Evolutionary conservation across 2,797 vertebrate species (phyloP).

Genomic region (Hypotaenidia philippensis): DNA sequence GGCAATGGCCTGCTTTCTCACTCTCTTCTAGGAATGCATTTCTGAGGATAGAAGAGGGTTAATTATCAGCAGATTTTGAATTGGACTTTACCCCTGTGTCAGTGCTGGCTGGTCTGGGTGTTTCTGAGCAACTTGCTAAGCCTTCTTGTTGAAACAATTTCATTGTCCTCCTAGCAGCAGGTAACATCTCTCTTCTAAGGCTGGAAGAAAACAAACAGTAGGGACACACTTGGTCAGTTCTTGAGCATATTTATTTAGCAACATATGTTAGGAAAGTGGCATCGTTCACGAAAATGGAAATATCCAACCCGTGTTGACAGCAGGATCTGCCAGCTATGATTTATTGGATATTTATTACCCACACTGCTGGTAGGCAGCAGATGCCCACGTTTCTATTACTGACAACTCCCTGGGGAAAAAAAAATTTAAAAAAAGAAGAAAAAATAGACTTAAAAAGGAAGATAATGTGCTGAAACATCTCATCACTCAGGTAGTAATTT

Average conservation of each 20-base stretch:
- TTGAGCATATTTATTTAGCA: not conserved
- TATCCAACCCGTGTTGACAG: not conserved
- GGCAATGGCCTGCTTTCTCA: not conserved
- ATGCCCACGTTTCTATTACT: not conserved
- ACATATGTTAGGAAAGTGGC: not conserved
- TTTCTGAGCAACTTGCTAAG: not conserved
- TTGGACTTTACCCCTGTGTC: not conserved
- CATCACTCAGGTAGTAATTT: not conserved
- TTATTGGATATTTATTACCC: not conserved
- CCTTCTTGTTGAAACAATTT: not conserved
- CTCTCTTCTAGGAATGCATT: not conserved
- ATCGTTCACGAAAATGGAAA: slow-evolving; percentile 1
- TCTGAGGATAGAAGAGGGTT: not conserved
- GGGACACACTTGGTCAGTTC: not conserved
- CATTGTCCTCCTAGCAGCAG: not conserved
- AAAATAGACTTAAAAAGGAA: not conserved
- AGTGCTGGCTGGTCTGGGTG: not conserved
- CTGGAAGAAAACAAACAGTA: not conserved
- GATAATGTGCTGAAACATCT: not conserved
- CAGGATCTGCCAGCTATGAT: not conserved
- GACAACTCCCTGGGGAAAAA: not conserved
- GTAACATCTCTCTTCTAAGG: not conserved
- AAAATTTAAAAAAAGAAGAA: too few species aligned
- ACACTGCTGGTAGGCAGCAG: slow-evolving; percentile 12
- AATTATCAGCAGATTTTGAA: not conserved